Conservation (phyloP, 2,888 invertebrate genomes). For the Pheosia tremula region DNA sequence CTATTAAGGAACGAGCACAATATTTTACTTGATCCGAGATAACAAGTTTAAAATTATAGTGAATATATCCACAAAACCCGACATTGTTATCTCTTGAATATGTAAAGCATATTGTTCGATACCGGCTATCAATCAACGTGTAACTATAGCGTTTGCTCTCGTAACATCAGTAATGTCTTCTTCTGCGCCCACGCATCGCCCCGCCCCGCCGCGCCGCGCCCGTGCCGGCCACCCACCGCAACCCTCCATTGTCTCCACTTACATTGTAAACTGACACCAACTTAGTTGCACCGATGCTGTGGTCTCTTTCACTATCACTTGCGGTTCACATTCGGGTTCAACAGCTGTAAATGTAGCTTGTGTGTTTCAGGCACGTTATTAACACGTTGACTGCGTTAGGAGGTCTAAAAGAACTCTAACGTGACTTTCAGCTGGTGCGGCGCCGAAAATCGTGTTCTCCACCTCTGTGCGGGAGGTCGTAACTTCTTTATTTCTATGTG, state of each 20-base stretch:
- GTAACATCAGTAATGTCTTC: slow-evolving; percentile 24
- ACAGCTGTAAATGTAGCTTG: slow-evolving; percentile 9
- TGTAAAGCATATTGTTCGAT: background rate
- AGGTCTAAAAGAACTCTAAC: no score
- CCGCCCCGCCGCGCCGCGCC: slow-evolving; percentile 15
- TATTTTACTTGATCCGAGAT: no score
- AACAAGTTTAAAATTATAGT: no score
- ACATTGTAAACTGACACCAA: slow-evolving; percentile 12
- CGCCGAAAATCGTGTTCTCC: no score
- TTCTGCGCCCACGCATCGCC: slow-evolving; percentile 21
- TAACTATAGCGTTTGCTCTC: slow-evolving; percentile 12
- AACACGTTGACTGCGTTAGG: no score
- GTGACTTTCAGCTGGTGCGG: no score
- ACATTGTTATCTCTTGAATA: background rate
- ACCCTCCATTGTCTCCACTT: slow-evolving; percentile 12
- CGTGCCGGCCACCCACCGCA: slow-evolving; percentile 16
- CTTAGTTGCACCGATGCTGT: slow-evolving; percentile 5
- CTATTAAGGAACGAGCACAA: no score
- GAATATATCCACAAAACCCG: background rate
- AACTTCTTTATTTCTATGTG: no score
- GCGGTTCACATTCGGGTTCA: slow-evolving; percentile 14
- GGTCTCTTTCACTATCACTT: slow-evolving; percentile 6
- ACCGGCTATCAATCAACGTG: slow-evolving; percentile 12
- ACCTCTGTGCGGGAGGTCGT: no score
- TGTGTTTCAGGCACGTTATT: slow-evolving; percentile 14